phyloP scores from a whole-genome alignment of 2,113 vertebrate genomes.

The Python bivittatus region DNA sequence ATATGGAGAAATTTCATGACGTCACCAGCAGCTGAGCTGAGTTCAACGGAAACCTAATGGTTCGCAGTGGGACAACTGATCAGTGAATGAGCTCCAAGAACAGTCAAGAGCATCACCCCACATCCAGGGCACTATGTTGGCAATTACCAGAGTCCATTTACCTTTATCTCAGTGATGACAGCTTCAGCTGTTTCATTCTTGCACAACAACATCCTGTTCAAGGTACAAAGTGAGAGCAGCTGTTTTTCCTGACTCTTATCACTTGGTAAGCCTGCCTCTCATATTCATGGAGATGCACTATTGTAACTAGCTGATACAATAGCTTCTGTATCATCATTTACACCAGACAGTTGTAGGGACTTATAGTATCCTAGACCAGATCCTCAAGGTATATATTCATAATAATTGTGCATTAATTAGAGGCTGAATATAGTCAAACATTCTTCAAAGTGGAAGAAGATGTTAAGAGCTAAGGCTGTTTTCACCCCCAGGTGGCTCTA shows the following conservation, averaged over 20 bases:
- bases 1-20: neutral
- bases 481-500: neutral
- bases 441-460: neutral
- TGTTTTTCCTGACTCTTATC: neutral
- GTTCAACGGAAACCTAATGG: neutral
- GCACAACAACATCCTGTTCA: neutral
- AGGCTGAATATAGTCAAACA: neutral
- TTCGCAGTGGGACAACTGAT: neutral
- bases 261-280: neutral
- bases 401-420: neutral
- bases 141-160: neutral
- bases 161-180: neutral
- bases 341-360: neutral
- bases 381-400: neutral
- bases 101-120: neutral
- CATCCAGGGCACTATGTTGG: neutral
- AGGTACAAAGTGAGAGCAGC: neutral
- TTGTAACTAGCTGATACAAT: neutral
- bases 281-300: neutral
- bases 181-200: neutral
- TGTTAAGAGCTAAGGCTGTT: neutral
- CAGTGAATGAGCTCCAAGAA: neutral
- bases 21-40: neutral
- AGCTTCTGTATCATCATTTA: neutral
- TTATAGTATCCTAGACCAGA: neutral